Evolutionary conservation across 2,113 vertebrate species (phyloP).

Genomic region (Montifringilla adamsi): DNA sequence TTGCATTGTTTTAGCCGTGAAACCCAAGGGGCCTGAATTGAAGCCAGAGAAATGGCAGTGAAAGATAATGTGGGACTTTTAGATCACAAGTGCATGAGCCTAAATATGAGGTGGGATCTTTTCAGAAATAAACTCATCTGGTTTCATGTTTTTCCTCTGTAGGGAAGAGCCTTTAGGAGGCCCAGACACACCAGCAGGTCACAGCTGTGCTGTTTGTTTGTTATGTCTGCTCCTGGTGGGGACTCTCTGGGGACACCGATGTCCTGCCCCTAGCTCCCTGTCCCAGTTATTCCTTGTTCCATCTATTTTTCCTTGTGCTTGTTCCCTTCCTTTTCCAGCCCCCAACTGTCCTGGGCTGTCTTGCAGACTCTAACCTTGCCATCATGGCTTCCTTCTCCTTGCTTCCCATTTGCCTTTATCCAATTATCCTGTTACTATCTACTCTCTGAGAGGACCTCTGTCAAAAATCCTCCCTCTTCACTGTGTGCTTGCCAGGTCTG

Average conservation of each 20-base stretch:
- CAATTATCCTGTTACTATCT: neutral
- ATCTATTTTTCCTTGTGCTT: neutral
- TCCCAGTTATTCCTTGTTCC: neutral
- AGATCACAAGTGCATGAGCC: neutral
- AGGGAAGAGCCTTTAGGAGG: neutral
- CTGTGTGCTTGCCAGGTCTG: constrained; percentile 1
- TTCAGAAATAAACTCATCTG: neutral
- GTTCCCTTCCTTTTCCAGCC: neutral
- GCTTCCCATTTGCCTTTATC: neutral
- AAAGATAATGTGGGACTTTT: neutral
- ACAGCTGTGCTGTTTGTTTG: neutral
- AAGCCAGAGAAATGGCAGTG: neutral
- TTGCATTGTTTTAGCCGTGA: neutral
- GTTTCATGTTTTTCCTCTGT: neutral
- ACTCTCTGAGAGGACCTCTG: neutral
- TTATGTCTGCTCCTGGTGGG: neutral
- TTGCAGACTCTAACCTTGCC: neutral
- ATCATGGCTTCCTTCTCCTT: neutral
- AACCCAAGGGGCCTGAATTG: neutral
- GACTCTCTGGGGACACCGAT: neutral
- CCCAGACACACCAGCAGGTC: neutral
- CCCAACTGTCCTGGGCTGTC: neutral
- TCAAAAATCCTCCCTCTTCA: neutral
- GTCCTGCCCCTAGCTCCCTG: neutral
- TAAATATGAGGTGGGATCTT: neutral